Evolutionary conservation across 2,888 invertebrate species (phyloP).

Genomic region (Rhagium mordax): DNA sequence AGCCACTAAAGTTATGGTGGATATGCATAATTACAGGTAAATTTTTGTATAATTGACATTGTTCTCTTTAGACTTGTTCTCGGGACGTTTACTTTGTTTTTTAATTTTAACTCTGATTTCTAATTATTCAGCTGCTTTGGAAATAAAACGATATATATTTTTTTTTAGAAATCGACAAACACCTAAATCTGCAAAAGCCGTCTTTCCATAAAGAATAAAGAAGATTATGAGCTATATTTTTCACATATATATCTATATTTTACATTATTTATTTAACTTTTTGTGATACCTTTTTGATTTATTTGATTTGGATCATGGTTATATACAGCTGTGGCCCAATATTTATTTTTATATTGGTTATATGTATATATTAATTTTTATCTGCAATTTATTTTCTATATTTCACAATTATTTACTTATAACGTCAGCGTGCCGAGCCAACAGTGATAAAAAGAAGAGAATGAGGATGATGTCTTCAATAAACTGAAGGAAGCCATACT

Average conservation of each 20-base stretch:
- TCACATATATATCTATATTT: conserved; percentile 29
- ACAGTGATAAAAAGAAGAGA: too few species aligned
- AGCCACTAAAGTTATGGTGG: conserved; percentile 66
- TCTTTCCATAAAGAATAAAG: conserved; percentile 48
- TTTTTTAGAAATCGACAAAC: conserved; percentile 61
- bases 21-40: conserved; percentile 67
- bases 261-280: conserved; percentile 28
- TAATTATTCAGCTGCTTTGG: neutral
- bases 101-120: too few species aligned
- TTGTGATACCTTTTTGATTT: conserved; percentile 28
- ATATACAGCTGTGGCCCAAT: conserved; percentile 21
- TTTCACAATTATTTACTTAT: conserved; percentile 11
- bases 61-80: neutral
- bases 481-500: too few species aligned
- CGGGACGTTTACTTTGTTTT: too few species aligned
- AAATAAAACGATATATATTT: neutral
- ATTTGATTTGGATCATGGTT: conserved; percentile 24
- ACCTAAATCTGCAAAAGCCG: conserved; percentile 63
- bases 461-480: too few species aligned
- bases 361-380: conserved; percentile 36
- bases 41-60: conserved; percentile 1
- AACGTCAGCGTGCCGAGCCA: too few species aligned
- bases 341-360: conserved; percentile 40
- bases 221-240: conserved; percentile 10
- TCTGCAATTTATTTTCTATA: conserved; percentile 1